A percentile compares a stretch with the other conserved stretches of the same genome.
Conservation (phyloP, 2,888 invertebrate genomes). For the Belgica antarctica region DNA sequence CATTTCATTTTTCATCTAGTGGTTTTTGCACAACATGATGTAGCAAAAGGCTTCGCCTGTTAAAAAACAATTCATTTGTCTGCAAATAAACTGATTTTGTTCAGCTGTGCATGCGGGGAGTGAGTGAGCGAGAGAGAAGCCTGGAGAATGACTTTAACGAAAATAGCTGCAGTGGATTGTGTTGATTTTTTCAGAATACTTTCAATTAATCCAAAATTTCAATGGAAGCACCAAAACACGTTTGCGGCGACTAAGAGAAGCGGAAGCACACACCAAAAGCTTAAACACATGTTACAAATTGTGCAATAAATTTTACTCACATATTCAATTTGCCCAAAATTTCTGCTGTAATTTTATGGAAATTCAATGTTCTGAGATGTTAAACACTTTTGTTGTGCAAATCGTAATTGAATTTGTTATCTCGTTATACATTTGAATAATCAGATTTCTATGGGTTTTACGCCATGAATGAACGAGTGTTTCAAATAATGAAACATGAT, state of each 20-base stretch:
- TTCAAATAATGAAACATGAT: constrained; percentile 32
- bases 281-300: constrained; percentile 8
- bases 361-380: constrained; percentile 33
- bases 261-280: neutral
- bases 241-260: too few relatives aligned
- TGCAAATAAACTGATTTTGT: constrained; percentile 30
- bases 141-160: too few relatives aligned
- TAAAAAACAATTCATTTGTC: constrained; percentile 32
- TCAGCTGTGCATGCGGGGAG: constrained; percentile 20
- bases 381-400: constrained; percentile 33
- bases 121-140: neutral
- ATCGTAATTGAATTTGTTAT: constrained; percentile 31
- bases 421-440: constrained; percentile 30
- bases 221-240: neutral
- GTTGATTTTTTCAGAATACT: constrained; percentile 1
- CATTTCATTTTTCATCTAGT: constrained; percentile 19
- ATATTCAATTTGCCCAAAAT: constrained; percentile 19
- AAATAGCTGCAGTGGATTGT: neutral
- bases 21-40: constrained; percentile 22
- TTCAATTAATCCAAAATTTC: constrained; percentile 4
- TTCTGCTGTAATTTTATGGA: constrained; percentile 28
- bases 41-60: neutral
- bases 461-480: constrained; percentile 24
- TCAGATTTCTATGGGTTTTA: constrained; percentile 9
- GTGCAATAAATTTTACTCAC: constrained; percentile 22